A percentile compares a stretch with the other conserved stretches of the same genome.
phyloP scores from a whole-genome alignment of 2,113 vertebrate species.

The Orientallactaga bullata region DNA sequence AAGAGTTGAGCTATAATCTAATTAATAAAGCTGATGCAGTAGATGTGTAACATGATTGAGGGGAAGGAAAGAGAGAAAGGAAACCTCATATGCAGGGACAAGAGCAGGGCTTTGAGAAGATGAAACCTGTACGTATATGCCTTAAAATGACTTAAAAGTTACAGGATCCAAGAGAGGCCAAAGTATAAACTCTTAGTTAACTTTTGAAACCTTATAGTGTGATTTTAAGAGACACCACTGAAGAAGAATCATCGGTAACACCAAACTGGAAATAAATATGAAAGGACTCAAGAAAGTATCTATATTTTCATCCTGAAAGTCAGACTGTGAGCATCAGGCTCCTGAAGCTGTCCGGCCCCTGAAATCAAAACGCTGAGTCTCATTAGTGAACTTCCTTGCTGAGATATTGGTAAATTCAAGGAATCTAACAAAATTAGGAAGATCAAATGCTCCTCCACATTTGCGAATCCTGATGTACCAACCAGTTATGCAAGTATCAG shows the following conservation, averaged over 20 bases:
- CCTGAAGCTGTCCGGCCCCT: background rate
- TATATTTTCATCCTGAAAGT: background rate
- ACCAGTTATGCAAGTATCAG: background rate
- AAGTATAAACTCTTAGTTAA: background rate
- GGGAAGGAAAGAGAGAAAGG: background rate
- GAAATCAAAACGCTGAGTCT: background rate
- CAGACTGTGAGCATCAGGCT: background rate
- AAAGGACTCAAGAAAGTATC: background rate
- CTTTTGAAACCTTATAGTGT: background rate
- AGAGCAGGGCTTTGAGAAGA: background rate
- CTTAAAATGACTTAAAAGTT: background rate
- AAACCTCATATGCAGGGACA: background rate
- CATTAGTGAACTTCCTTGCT: background rate
- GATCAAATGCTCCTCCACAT: background rate
- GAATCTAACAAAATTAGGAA: background rate
- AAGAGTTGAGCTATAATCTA: background rate
- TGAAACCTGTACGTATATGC: background rate
- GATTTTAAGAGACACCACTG: background rate
- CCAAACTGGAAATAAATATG: background rate
- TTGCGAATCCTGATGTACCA: background rate
- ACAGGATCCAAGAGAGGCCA: background rate
- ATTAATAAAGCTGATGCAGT: background rate
- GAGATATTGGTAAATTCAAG: background rate
- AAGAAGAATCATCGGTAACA: background rate
- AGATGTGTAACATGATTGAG: conserved; percentile 14